Evolutionary conservation across 2,888 invertebrate species (phyloP), one percentile per base, ranked within the genome.

Genomic region (Parnassius orleans): DNA sequence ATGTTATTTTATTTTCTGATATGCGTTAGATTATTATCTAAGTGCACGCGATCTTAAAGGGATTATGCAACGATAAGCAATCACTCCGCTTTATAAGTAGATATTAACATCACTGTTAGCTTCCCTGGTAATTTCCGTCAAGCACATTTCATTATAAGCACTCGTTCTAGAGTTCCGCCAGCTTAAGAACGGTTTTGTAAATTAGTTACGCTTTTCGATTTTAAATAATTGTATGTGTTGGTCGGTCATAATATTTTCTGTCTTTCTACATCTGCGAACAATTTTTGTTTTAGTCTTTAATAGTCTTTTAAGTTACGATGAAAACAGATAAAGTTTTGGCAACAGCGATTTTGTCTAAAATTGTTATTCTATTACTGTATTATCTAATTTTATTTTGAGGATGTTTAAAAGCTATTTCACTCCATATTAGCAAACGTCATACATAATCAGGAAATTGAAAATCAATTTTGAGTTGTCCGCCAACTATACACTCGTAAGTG

Each of bases 1-100:
- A 33, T 33, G 33, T 33, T 5, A 33, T 33, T 33, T 50, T n/a
- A 15, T 50, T 19, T 50, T 10, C 14, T 11, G 33, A 33, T 33
- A 33, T 33, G 33, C 33, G 33, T 33, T 33, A 33, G 7, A 33
- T 33, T 33, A 48, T 14, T 15, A 48, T 48, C 48, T 48, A 58
- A 58, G n/a, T 10, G 19, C 57, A 46, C 15, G 10, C 15, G 10
- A 33, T 55, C 60, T 50, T 44, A 57, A 54, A 57, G 54, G 48
- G 53, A 58, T 63, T 63, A 58, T 41, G 51, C 54, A 58, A 58
- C 54, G 12, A 44, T 46, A 63, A 50, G 44, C 53, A 50, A 58
- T 58, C 24, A 54, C 44, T 44, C 33, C 15, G 41, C 41, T 53
- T 43, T 43, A 43, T 53, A 53, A 53, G 53, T 57, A 53, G 41